Percentiles rank a stretch among this genome's conserved stretches.
Evolutionary conservation across 1,140 invertebrate species (phyloP).

Genomic region (Sinella curviseta): DNA sequence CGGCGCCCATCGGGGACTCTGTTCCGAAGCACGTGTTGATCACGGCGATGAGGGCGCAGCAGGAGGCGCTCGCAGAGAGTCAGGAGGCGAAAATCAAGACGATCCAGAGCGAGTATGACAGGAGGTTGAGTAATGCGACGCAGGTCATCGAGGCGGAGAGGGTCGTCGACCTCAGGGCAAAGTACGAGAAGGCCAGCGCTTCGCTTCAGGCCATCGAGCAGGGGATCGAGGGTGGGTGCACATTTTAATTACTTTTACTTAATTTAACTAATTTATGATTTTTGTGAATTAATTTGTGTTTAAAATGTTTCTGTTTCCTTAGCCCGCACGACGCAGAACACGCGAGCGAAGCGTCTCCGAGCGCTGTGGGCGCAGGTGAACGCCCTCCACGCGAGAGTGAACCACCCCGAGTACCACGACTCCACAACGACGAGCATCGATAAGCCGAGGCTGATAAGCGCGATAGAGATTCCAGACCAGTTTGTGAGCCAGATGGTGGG

Average conservation of each 20-base stretch:
- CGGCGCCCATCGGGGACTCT: background rate
- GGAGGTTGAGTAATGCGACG: background rate
- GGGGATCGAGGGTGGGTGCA: conserved; percentile 35
- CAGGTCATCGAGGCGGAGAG: background rate
- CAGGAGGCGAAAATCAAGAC: background rate
- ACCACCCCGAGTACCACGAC: conserved; percentile 26
- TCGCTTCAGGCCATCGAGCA: conserved; percentile 42
- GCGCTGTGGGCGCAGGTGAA: conserved; percentile 45
- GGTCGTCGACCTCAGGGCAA: conserved; percentile 39
- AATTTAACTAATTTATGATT: background rate
- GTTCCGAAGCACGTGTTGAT: background rate
- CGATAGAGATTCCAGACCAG: conserved; percentile 36
- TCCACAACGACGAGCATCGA: background rate
- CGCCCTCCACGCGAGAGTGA: conserved; percentile 38
- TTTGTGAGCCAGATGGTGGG: conserved; percentile 37
- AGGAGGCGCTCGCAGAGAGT: background rate
- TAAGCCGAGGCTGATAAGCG: background rate
- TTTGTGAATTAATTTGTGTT: background rate
- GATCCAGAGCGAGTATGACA: background rate
- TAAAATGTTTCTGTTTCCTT: background rate
- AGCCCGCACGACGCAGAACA: conserved; percentile 35
- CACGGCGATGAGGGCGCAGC: background rate
- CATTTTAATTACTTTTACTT: too few relatives aligned
- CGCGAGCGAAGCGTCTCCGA: conserved; percentile 33
- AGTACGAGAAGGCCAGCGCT: conserved; percentile 40